phyloP scores from a whole-genome alignment of 2,113 vertebrate species.

The Pica pica region DNA sequence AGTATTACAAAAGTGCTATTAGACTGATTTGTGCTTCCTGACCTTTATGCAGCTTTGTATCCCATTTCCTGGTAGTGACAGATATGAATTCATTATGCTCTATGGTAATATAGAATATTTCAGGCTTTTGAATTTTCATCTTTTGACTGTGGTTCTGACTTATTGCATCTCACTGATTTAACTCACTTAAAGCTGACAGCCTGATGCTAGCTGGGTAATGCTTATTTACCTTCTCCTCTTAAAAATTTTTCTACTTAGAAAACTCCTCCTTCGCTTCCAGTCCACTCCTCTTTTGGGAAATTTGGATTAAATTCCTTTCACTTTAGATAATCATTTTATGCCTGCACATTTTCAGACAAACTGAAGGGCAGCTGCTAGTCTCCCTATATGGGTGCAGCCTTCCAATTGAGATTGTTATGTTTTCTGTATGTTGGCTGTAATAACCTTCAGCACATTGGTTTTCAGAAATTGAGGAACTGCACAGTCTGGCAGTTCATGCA shows the following conservation, averaged over 20 bases:
- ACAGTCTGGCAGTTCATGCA: not conserved
- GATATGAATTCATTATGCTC: not conserved
- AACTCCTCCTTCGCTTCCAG: not conserved
- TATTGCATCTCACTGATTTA: not conserved
- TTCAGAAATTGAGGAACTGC: not conserved
- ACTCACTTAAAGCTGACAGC: not conserved
- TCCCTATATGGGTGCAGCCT: not conserved
- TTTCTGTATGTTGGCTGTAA: not conserved
- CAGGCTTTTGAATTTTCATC: not conserved
- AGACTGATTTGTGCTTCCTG: constrained; percentile 24
- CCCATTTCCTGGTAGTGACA: not conserved
- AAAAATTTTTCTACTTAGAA: not conserved
- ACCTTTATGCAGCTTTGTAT: constrained; percentile 3
- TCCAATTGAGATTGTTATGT: not conserved
- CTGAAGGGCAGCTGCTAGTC: not conserved
- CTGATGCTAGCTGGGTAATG: not conserved
- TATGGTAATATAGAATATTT: not conserved
- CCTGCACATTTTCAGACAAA: not conserved
- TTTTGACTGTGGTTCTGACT: not conserved
- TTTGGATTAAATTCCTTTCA: not conserved
- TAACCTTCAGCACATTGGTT: not conserved
- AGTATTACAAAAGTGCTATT: not conserved
- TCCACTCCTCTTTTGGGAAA: not conserved
- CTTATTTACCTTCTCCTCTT: not conserved
- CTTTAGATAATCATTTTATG: not conserved